Conservation (phyloP, 2,113 vertebrate species). For the Polypterus senegalus region DNA sequence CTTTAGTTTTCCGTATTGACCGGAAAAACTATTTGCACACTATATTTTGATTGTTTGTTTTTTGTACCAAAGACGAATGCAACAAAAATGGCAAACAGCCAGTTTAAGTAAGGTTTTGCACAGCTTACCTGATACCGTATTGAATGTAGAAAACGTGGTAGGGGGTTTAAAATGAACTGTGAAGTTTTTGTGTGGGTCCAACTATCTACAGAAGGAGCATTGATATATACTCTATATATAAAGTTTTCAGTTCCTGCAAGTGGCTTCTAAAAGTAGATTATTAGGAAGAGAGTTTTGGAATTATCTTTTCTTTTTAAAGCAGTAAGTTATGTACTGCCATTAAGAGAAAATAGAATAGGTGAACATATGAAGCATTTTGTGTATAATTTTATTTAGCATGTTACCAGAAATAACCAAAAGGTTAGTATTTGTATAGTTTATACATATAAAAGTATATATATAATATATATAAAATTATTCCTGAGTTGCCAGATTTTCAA, state of each 20-base stretch:
- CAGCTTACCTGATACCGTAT: slow-evolving; percentile 99
- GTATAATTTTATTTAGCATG: slow-evolving; percentile 65
- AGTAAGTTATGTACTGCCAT: slow-evolving; percentile 33
- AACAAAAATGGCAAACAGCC: slow-evolving; percentile 97
- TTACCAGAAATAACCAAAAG: slow-evolving; percentile 86
- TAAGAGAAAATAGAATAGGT: slow-evolving; percentile 30
- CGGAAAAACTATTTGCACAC: slow-evolving; percentile 95
- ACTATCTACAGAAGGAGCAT: slow-evolving; percentile 96
- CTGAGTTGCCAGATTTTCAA: slow-evolving; percentile 85
- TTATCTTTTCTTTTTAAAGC: slow-evolving; percentile 7
- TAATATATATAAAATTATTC: slow-evolving; percentile 63
- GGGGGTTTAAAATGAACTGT: slow-evolving; percentile 96
- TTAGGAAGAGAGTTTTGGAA: slow-evolving; percentile 29
- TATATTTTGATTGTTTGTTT: slow-evolving; percentile 79
- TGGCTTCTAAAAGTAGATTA: slow-evolving; percentile 71
- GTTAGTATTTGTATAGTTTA: slow-evolving; percentile 76
- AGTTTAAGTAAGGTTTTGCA: slow-evolving; percentile 99
- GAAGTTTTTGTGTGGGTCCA: slow-evolving; percentile 97
- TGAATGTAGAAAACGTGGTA: slow-evolving; percentile 96
- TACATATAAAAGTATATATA: slow-evolving; percentile 49
- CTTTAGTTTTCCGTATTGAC: slow-evolving; percentile 61
- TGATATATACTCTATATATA: slow-evolving; percentile 59
- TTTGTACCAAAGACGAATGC: slow-evolving; percentile 99
- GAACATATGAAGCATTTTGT: slow-evolving; percentile 37
- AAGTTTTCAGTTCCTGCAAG: slow-evolving; percentile 61